phyloP scores from a whole-genome alignment of 2,113 vertebrate genomes.

The Columba janthina region DNA sequence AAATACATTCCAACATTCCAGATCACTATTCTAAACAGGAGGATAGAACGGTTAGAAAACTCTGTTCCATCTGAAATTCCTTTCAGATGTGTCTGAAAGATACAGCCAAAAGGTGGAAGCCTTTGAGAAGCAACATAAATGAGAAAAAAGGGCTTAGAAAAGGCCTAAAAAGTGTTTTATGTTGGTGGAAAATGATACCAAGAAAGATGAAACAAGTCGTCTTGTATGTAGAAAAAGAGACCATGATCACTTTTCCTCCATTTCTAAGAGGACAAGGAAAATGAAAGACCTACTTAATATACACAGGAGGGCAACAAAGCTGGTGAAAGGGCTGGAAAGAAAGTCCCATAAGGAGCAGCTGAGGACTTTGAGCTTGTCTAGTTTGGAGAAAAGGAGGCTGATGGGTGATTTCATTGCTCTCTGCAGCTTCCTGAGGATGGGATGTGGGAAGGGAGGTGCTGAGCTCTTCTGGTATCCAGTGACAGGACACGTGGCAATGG shows the following conservation, averaged over 20 bases:
- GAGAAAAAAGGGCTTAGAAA: background rate
- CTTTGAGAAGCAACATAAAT: background rate
- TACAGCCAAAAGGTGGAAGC: background rate
- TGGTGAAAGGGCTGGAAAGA: background rate
- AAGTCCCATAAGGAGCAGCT: background rate
- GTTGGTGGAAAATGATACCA: background rate
- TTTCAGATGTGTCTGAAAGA: background rate
- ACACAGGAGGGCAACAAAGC: background rate
- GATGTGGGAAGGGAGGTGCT: background rate
- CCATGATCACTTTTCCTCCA: background rate
- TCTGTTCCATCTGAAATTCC: background rate
- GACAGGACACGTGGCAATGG: fast-evolving
- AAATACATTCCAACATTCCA: background rate
- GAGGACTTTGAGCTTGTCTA: background rate
- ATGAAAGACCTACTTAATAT: background rate
- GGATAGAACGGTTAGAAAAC: background rate
- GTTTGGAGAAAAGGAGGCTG: background rate
- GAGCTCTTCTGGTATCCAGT: background rate
- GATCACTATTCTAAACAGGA: background rate
- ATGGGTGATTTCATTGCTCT: background rate
- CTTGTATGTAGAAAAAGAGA: background rate
- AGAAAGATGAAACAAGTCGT: background rate
- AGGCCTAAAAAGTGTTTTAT: background rate
- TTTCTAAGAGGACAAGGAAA: background rate
- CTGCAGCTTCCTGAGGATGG: background rate